These are phyloP conservation scores for Microcebus murinus DNA, from an alignment of 2,113 vertebrate genomes.

Conservation along the genomic window DNA sequence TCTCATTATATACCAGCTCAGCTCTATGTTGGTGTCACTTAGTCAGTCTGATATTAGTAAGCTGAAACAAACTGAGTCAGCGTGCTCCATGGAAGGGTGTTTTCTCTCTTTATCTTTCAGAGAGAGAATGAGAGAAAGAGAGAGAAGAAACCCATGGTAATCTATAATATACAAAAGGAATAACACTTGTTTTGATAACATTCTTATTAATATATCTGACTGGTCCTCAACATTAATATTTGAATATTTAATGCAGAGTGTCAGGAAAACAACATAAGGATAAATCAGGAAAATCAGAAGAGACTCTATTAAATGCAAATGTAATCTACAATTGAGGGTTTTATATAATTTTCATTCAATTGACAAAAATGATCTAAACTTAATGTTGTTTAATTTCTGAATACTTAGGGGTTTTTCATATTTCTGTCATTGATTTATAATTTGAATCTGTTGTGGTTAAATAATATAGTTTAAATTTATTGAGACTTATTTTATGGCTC, in stretches of 20 bases:
- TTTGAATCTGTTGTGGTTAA: not conserved
- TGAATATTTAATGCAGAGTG: conserved; percentile 3
- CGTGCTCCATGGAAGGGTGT: not conserved
- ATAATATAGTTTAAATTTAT: not conserved
- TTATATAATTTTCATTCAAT: not conserved
- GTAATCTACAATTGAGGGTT: not conserved
- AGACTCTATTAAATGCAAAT: not conserved
- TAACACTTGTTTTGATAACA: not conserved
- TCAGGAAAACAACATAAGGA: not conserved
- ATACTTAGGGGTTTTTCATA: not conserved
- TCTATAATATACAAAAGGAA: conserved; percentile 3
- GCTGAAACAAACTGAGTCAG: not conserved
- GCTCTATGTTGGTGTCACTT: not conserved
- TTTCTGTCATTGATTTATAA: conserved; percentile 14
- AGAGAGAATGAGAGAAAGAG: not conserved
- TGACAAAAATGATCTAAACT: conserved; percentile 31
- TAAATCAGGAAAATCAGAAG: not conserved
- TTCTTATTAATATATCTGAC: not conserved
- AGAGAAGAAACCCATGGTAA: not conserved
- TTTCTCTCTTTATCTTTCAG: not conserved
- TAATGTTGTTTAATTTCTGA: conserved; percentile 30
- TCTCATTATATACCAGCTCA: not conserved
- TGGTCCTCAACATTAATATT: not conserved
- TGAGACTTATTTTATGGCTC: not conserved
- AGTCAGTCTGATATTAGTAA: not conserved